Evolutionary conservation across 2,888 invertebrate species (phyloP), one percentile per base, ranked within the genome.

Genomic region (Epinotia brunnichana): DNA sequence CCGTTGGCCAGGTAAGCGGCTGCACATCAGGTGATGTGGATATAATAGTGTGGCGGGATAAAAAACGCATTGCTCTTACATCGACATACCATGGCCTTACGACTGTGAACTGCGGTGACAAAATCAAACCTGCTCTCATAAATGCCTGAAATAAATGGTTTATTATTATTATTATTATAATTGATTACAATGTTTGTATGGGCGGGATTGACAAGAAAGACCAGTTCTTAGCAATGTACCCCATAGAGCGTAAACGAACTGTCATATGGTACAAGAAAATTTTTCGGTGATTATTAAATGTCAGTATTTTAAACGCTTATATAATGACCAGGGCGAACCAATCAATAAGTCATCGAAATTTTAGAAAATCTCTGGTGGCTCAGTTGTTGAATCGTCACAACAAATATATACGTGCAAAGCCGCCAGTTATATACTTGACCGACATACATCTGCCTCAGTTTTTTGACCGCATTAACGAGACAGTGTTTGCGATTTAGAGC

Each of bases 61-160:
- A 21, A 10, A 67, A 67, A 24, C 44, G 44, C 1, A 56, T 67
- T 3, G 56, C 66, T 56, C 24, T 57, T 21, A 57, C 48, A 2
- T 67, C 67, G 24, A 67, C 67, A 10, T 67, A 67, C 56, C 66
- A 67, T 56, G 66, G 61, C 9, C 44, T 61, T 9, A 61, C 61
- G 13, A 48, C 44, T 21, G 21, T 24, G n/a, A 24, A 61, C 9
- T 7, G 5, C 19, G 44, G 19, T 19, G 61, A 21, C 21, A 57
- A 10, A 7, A 1, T 24, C n/a, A 29, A 44, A 15, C 67, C 56
- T 67, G 44, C 24, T 44, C 13, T n/a, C n/a, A n/a, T n/a, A n/a
- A n/a, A n/a, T n/a, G n/a, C n/a, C n/a, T n/a, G n/a, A n/a, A n/a
- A n/a, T n/a, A n/a, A n/a, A n/a, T n/a, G n/a, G n/a, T n/a, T n/a